These are phyloP conservation scores for Chloroceryle amazona DNA, from an alignment of 2,797 vertebrate genomes.

Conservation along the genomic window DNA sequence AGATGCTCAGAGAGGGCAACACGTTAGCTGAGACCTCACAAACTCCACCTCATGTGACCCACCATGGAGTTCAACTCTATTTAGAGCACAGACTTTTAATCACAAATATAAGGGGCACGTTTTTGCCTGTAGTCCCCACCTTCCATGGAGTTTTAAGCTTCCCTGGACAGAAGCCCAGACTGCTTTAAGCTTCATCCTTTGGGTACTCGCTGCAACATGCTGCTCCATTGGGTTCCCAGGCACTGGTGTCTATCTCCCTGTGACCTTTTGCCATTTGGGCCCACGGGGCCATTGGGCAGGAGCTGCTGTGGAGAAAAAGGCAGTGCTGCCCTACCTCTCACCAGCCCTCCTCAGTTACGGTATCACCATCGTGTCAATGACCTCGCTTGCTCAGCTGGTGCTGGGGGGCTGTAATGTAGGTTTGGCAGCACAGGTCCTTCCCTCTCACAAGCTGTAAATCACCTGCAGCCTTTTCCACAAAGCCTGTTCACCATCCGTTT, in stretches of 20 bases:
- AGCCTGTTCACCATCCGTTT: background rate
- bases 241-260: background rate
- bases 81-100: background rate
- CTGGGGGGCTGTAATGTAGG: background rate
- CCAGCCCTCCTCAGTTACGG: background rate
- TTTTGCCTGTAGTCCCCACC: background rate
- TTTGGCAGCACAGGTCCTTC: background rate
- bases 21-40: background rate
- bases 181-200: background rate
- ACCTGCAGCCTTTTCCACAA: slow-evolving; percentile 3
- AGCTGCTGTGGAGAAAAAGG: background rate
- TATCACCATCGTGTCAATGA: rapidly evolving
- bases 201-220: background rate
- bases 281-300: rapidly evolving
- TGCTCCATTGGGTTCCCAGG: background rate
- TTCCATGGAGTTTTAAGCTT: background rate
- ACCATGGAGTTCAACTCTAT: background rate
- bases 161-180: background rate
- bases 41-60: background rate
- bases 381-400: background rate
- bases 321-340: background rate
- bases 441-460: background rate
- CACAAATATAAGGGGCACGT: background rate
- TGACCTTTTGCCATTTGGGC: background rate
- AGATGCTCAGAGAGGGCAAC: background rate